Base-by-base conservation (phyloP, 2,888 invertebrate species). In the Tetramorium bicarinatum region DNA sequence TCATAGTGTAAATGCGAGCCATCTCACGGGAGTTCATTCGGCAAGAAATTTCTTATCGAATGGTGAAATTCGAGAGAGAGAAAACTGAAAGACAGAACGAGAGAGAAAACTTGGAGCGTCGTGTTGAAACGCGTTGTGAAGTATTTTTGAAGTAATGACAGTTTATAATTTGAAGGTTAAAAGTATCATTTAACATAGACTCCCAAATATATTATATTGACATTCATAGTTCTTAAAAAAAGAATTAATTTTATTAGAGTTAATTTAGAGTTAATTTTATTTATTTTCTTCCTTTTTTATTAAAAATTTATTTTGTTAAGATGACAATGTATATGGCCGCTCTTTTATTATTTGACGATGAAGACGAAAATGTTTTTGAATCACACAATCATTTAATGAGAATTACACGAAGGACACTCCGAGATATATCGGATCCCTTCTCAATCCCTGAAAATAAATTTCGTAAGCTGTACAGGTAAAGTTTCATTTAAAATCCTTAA, bases 391-490 rank as follows among this genome's bases (percentile, higher is more conserved):
- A 25, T 3, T 13, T 56, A 21, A 56, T 56, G 56, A 56, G 56
- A 56, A 21, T 52, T 52, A 52, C 52, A 52, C 52, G 52, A 52
- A 52, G 7, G n/a, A 2, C n/a, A 52, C 8, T 52, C 1, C 18
- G 52, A 52, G 52, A 52, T 13, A 2, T 4, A n/a, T 52, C 8
- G 6, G 52, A 52, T 52, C 52, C 52, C n/a, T 52, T n/a, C 7
- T 18, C 52, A n/a, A 2, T 52, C 7, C 7, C 52, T 52, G 52
- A 52, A 8, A 52, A 8, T n/a, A 1, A 52, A 6, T 52, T 52
- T 52, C 52, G 52, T n/a, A 52, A 52, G n/a, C 52, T 52, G n/a
- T n/a, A 49, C 49, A 49, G 49, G 18, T 49, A 49, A 49, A 49
- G 6, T 49, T 41, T 54, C 21, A 54, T 54, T 54, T 54, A 9